Evolutionary conservation across 2,797 vertebrate species (phyloP).

Genomic region (Syncerus caffer): DNA sequence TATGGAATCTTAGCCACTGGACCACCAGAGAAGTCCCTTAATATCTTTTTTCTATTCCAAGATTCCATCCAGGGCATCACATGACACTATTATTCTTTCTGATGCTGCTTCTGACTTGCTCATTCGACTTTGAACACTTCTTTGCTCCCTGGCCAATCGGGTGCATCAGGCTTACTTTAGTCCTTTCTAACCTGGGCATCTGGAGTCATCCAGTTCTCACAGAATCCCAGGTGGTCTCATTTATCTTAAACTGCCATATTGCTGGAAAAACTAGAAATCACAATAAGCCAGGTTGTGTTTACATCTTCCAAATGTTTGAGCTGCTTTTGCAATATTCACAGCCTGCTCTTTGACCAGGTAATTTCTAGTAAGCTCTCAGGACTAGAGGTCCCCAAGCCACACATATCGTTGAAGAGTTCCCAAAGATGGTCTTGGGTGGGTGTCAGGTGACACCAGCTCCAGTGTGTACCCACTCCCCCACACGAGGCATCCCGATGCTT

Average conservation of each 20-base stretch:
- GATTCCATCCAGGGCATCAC: neutral
- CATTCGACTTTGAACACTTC: neutral
- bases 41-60: neutral
- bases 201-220: neutral
- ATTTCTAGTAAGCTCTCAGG: neutral
- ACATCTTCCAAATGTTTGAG: neutral
- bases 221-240: neutral
- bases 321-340: neutral
- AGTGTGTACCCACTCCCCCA: neutral
- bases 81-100: rapidly evolving
- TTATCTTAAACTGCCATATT: neutral
- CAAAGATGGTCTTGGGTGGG: neutral
- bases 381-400: rapidly evolving
- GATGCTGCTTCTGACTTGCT: neutral
- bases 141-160: neutral
- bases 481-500: rapidly evolving
- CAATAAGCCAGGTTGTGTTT: too few species aligned
- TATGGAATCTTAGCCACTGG: neutral
- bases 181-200: neutral
- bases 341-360: neutral
- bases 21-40: neutral
- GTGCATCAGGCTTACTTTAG: neutral
- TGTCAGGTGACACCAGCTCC: rapidly evolving
- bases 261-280: neutral
- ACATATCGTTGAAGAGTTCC: rapidly evolving